Conservation (phyloP, 2,797 vertebrate species). For the Pangasius larnaudii region DNA sequence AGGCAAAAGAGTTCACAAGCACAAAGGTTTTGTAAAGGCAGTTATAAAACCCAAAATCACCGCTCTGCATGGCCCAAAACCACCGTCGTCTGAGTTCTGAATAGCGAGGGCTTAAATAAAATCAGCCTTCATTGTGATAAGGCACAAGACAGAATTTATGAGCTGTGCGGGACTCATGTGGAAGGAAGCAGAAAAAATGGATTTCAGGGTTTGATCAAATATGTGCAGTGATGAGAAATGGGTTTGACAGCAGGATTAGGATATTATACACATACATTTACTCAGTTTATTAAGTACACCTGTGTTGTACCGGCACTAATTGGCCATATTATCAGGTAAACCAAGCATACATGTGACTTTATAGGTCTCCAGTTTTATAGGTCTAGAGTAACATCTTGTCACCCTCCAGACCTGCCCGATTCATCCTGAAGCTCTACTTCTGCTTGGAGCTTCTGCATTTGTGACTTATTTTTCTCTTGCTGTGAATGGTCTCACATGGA, state of each 20-base stretch:
- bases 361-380: neutral
- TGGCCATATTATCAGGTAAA: neutral
- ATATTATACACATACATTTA: neutral
- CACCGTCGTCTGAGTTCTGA: neutral
- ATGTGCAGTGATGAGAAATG: neutral
- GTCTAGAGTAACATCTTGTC: neutral
- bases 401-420: neutral
- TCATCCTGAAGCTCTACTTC: neutral
- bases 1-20: neutral
- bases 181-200: neutral
- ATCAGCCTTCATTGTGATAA: neutral
- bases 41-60: neutral
- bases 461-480: neutral
- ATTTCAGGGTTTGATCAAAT: conserved; percentile 5
- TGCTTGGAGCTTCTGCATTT: neutral
- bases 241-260: neutral
- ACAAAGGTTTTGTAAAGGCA: neutral
- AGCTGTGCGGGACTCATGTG: neutral
- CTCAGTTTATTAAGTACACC: neutral
- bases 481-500: neutral
- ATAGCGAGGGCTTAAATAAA: neutral
- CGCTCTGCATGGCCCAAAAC: too few relatives aligned
- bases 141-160: neutral
- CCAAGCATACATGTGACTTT: neutral
- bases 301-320: neutral